Evolutionary conservation across 2,797 vertebrate genomes (phyloP).

Genomic region (Falco concolor): DNA sequence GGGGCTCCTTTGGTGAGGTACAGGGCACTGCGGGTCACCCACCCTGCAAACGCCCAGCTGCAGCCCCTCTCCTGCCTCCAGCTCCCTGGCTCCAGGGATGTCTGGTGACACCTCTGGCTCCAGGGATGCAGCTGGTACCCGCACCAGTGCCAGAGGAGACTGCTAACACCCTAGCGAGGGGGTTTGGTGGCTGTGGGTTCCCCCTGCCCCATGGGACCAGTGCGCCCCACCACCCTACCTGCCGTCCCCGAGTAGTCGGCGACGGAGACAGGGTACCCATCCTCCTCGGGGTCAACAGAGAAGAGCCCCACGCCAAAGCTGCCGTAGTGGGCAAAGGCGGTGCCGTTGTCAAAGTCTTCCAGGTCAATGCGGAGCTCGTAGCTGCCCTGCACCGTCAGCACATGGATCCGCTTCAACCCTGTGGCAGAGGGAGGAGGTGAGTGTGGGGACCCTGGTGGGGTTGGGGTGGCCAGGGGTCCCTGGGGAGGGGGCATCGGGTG

Average conservation of each 20-base stretch:
- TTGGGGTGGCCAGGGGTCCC: rapidly evolving
- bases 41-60: neutral
- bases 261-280: conserved; percentile 89
- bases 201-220: rapidly evolving
- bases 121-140: neutral
- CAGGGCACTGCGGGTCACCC: neutral
- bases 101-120: too few species aligned
- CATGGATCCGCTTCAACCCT: conserved; percentile 90
- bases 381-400: conserved; percentile 89
- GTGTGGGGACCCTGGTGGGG: rapidly evolving
- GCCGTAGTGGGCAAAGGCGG: conserved; percentile 87
- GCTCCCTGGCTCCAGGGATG: neutral
- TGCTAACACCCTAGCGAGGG: rapidly evolving
- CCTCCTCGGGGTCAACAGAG: conserved; percentile 93
- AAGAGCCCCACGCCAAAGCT: conserved; percentile 92
- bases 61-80: neutral
- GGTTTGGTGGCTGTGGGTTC: rapidly evolving
- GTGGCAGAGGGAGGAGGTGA: neutral
- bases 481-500: neutral
- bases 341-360: conserved; percentile 94
- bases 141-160: neutral
- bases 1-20: neutral
- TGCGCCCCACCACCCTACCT: conserved; percentile 66
- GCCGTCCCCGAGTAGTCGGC: conserved; percentile 91
- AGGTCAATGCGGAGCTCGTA: conserved; percentile 94